These are phyloP conservation scores for Odontomachus brunneus DNA, from an alignment of 1,140 invertebrate genomes.

Conservation along the genomic window DNA sequence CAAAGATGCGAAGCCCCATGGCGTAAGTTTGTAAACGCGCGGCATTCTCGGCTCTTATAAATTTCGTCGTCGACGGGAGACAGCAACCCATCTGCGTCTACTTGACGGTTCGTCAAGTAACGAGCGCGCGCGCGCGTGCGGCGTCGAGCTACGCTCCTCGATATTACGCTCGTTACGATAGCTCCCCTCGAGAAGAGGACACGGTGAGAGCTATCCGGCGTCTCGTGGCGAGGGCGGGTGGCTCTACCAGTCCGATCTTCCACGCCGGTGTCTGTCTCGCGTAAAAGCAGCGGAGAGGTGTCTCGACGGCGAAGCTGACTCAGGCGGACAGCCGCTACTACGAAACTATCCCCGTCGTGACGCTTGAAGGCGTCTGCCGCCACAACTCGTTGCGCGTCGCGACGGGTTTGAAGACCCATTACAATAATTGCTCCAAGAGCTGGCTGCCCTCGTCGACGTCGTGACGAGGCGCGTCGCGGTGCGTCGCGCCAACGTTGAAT, in stretches of 20 bases:
- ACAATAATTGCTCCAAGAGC: slow-evolving; percentile 77
- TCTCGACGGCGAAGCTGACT: slow-evolving; percentile 22
- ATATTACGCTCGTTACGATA: background rate
- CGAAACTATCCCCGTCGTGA: slow-evolving; percentile 11
- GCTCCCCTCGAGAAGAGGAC: background rate
- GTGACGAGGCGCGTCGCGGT: background rate
- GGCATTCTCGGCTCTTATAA: background rate
- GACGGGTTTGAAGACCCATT: slow-evolving; percentile 64
- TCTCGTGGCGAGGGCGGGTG: background rate
- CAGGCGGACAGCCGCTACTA: background rate
- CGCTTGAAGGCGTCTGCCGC: background rate
- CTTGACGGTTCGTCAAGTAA: background rate
- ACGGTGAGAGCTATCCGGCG: background rate
- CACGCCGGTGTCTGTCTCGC: background rate
- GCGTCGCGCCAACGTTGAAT: background rate
- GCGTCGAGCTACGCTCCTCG: background rate
- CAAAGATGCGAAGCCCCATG: no score
- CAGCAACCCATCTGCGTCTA: background rate
- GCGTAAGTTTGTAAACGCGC: no score
- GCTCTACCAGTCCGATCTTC: slow-evolving; percentile 14
- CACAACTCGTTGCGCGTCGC: slow-evolving; percentile 10
- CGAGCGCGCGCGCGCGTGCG: background rate
- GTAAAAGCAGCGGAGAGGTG: background rate
- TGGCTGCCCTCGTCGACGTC: background rate
- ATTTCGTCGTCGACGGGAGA: background rate